These are phyloP conservation scores for Melanaphis sacchari DNA, from an alignment of 1,140 invertebrate genomes.

Conservation along the genomic window DNA sequence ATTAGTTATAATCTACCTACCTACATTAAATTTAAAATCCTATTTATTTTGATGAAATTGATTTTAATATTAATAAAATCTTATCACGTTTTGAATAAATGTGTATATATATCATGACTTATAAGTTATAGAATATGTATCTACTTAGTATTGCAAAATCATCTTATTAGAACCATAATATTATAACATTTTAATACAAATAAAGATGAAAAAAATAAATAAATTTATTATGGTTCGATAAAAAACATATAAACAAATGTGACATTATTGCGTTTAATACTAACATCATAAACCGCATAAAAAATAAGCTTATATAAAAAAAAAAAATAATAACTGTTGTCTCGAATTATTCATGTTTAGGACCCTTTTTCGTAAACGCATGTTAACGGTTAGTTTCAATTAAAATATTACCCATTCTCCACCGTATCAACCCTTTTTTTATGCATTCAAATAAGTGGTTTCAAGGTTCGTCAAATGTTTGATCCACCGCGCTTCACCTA, in stretches of 20 bases:
- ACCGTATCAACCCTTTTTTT: slow-evolving; percentile 21
- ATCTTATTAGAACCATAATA: neutral
- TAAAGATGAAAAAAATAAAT: neutral
- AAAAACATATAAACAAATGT: neutral
- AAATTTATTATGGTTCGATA: neutral
- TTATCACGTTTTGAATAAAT: neutral
- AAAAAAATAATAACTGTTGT: slow-evolving; percentile 28
- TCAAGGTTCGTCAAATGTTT: neutral
- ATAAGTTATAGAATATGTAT: neutral
- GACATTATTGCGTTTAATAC: neutral
- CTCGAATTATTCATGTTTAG: slow-evolving; percentile 28
- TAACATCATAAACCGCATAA: neutral
- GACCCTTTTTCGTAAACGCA: slow-evolving; percentile 27
- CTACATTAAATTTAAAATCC: neutral
- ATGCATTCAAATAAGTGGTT: slow-evolving; percentile 14
- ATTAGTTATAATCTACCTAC: neutral
- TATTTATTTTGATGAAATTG: neutral
- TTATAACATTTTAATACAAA: neutral
- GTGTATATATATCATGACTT: neutral
- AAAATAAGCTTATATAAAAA: neutral
- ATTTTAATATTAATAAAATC: neutral
- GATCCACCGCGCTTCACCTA: neutral
- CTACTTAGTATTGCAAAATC: neutral
- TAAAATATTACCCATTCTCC: neutral
- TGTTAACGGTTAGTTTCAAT: slow-evolving; percentile 49